Base-by-base conservation (phyloP, 23 tunicate species). In the Botrylloides violaceus region DNA sequence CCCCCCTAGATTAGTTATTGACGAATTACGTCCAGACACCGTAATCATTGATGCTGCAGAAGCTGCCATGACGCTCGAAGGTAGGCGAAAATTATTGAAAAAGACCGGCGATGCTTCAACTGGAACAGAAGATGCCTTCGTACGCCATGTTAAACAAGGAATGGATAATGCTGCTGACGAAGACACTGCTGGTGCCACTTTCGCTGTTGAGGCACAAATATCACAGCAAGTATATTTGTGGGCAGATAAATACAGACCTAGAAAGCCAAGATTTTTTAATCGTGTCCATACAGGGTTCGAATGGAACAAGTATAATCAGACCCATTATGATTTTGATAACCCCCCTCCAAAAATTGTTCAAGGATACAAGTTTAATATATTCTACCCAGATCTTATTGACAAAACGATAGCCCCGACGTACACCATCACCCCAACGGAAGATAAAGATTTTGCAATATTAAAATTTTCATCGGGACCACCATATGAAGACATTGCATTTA, bases 221-320 rank as follows among this genome's bases (percentile, higher is more conserved):
- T 49, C 81, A 22, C 85, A 83, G 31, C 97, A 90, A 81, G 90
- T 93, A 22, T 83, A 90, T 70, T 61, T 87, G 39, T 95, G 99
- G 99, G 99, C 99, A 7, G 99, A 95, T 71, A 95, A 95, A 64
- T 95, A 95, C 73, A 59, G 95, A 30, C 99, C 99, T 1, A 73
- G 99, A 20, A 95, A 95, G 48, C 99, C 99, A 0, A 79, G 96
- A 12, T 95, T 95, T 60, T 95, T 95, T 86, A 95, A 95, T 32
- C 91, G 99, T 3, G 99, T 95, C 20, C 99, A 95, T 83, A 95
- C 99, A 12, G 99, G 99, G 5, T 95, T 79, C 57, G 99, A 95
- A 56, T 95, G 99, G 99, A 95, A 95, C 80, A 95, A 95, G 58
- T 95, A 95, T 96, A 95, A 95, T 57, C 99, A 95, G 76, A 95